Base-by-base conservation (phyloP, 2,113 vertebrate species). In the Anoura caudifer region DNA sequence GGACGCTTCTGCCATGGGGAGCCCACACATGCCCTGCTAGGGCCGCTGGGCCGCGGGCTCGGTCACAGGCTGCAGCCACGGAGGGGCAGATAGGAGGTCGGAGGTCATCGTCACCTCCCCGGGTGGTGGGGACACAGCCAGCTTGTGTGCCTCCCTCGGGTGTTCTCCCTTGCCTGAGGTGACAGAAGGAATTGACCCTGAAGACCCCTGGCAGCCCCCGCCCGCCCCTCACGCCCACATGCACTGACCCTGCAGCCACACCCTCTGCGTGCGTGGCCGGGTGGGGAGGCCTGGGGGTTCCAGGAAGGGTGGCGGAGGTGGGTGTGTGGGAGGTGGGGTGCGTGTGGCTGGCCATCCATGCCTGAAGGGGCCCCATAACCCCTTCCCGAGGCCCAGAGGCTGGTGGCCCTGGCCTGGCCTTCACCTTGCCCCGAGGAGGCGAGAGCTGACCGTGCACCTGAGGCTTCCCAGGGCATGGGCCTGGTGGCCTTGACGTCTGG, bases 241-340 rank as follows among this genome's bases (percentile, higher is more conserved):
- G 28, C 0, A 2, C 28, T 28, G 6, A 43, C 28, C n/a, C 24
- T 22, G 12, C 0, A n/a, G 82, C 33, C 7, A 14, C 0, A 0
- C 16, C 43, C 65, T 81, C 76, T 17, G 7, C 0, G 26, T 17
- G 7, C 0, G 26, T 2, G 19, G 45, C n/a, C 38, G 38, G 2
- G 1, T 0, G 41, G 76, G 69, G 33, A 70, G 69, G 19, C 15
- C 59, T 15, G 72, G 38, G 28, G 52, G 20, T 19, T 52, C 54
- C 28, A 41, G 79, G 26, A 22, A 24, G 54, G 22, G n/a, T 0
- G 8, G 26, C 7, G 33, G 54, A 43, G n/a, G n/a, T 14, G 10
- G 61, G 47, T 0, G 0, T 3, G 20, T 1, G 11, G 59, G 36
- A 63, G 67, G 31, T 2, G 20, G 3, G 10, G 41, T 6, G 8